These are phyloP conservation scores for Fukomys damarensis DNA, from an alignment of 2,113 vertebrate species.

Conservation along the genomic window DNA sequence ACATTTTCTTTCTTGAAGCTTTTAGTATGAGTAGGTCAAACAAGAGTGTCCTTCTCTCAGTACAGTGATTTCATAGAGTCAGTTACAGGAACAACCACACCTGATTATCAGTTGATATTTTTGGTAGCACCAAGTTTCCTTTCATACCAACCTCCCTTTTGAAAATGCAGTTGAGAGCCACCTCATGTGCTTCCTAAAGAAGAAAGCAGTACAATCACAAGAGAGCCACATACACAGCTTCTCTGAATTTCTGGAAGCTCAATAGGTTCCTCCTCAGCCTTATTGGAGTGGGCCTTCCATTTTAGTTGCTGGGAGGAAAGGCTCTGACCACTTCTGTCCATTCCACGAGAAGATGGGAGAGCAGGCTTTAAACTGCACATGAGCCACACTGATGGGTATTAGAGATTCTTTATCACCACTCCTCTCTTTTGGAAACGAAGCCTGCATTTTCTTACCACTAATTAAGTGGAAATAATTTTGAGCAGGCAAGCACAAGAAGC, in stretches of 20 bases:
- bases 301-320: background rate
- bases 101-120: background rate
- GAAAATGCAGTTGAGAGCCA: background rate
- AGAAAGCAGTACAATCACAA: background rate
- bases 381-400: background rate
- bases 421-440: conserved; percentile 2
- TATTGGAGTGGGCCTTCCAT: background rate
- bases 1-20: conserved; percentile 16
- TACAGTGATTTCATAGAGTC: background rate
- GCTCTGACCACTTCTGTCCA: background rate
- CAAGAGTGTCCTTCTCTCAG: background rate
- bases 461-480: conserved; percentile 3
- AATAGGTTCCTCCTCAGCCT: background rate
- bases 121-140: background rate
- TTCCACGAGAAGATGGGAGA: background rate
- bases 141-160: background rate
- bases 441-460: background rate
- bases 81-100: background rate
- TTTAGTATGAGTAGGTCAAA: background rate
- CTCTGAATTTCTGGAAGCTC: background rate
- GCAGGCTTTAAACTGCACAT: background rate
- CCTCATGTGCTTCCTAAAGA: background rate
- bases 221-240: background rate
- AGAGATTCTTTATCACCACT: background rate
- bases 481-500: conserved; percentile 32